Base-by-base conservation (phyloP, 1,140 invertebrate species). In the Teleopsis dalmanni region DNA sequence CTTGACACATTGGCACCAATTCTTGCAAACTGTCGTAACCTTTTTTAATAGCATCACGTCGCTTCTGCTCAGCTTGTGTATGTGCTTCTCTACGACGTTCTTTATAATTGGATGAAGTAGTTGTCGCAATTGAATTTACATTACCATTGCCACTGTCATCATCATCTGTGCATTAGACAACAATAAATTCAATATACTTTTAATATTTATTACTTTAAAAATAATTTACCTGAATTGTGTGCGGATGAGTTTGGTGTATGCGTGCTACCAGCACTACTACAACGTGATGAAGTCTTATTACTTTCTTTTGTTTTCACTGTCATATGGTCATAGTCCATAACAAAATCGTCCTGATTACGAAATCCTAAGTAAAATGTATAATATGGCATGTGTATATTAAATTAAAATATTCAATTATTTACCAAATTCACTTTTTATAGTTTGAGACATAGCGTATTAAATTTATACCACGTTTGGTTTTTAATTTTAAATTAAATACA, bases 1-100 rank as follows among this genome's bases (percentile, higher is more conserved):
- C n/a, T 62, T 87, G 84, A 70, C 93, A 96, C 38, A 87, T 91
- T 3, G 94, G 95, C 5, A 98, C 92, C 53, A 97, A 72, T 58
- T 88, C 86, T 73, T 95, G 90, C 25, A 95, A 73, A 5, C 85
- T 84, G 72, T 94, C 91, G 71, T 95, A 95, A 2, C 92, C 91
- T 72, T 91, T 93, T 65, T 96, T 97, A 48, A 98, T 97, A 3
- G 92, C 93, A 80, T 98, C 93, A 65, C 94, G 78, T 53, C 95
- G 77, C 71, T 97, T 98, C 71, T 98, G 94, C 72, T 98, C 95
- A 3, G 95, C 95, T 72, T 95, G 91, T 0, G 94, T 98, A 66
- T 98, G 94, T 7, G 94, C 94, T 72, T 97, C 92, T 51, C 94
- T 77, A 27, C 94, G 76, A 22, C 93, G 74, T 59, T 98, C 94